A percentile compares a stretch with the other conserved stretches of the same genome.
Evolutionary conservation across 2,113 vertebrate species (phyloP).

Genomic region (Catharus bicknelli): DNA sequence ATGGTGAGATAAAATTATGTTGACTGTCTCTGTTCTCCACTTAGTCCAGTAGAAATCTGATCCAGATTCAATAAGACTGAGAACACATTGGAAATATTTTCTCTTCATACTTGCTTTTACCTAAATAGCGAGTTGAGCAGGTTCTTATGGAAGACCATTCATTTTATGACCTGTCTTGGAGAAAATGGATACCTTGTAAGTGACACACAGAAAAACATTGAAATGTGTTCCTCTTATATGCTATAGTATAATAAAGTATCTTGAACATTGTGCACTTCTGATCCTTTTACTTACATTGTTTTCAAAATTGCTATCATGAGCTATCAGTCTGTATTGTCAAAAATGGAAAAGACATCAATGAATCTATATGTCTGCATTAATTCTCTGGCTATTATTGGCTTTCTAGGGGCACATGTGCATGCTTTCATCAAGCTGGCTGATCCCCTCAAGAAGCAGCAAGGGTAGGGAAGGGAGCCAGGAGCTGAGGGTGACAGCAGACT

Average conservation of each 20-base stretch:
- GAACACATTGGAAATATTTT: background rate
- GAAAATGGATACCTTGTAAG: background rate
- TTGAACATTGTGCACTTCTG: background rate
- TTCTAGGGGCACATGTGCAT: background rate
- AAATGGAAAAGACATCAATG: background rate
- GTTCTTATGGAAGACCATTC: background rate
- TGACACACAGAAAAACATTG: background rate
- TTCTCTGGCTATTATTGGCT: background rate
- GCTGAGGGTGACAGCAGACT: background rate
- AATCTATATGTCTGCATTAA: background rate
- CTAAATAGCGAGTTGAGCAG: background rate
- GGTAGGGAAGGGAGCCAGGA: background rate
- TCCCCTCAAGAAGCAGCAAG: rapidly evolving
- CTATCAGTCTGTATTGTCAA: background rate
- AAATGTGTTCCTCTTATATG: background rate
- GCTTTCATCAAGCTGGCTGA: background rate
- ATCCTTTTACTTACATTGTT: background rate
- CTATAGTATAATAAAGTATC: background rate
- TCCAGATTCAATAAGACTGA: background rate
- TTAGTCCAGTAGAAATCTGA: background rate
- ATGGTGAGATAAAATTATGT: background rate
- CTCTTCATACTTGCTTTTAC: background rate
- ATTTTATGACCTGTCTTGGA: background rate
- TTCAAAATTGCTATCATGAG: background rate
- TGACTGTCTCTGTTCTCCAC: background rate